Conservation (phyloP, 1,140 invertebrate species). For the Danaus melanippus region DNA sequence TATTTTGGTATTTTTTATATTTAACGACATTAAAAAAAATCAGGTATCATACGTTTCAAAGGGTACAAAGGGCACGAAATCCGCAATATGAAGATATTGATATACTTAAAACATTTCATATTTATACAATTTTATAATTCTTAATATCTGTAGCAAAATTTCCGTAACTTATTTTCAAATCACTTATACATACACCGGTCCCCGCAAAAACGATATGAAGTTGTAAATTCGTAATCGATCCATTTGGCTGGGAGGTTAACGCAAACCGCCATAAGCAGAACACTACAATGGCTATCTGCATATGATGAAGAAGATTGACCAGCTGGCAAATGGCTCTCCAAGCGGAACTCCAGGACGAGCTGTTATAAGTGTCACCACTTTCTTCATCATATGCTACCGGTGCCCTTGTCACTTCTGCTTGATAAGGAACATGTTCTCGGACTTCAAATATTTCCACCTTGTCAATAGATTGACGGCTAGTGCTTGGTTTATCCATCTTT, state of each 20-base stretch:
- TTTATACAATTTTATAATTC: too few relatives aligned
- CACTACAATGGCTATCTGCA: conserved; percentile 60
- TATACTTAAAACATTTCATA: too few relatives aligned
- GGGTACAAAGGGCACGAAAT: too few relatives aligned
- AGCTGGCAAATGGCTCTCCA: conserved; percentile 58
- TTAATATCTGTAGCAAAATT: too few relatives aligned
- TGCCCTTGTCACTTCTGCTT: conserved; percentile 52
- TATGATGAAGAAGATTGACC: conserved; percentile 57
- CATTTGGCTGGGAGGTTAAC: conserved; percentile 46
- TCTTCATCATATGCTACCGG: conserved; percentile 53
- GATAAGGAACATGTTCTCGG: conserved; percentile 61
- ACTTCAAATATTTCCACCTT: conserved; percentile 65
- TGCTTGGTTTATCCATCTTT: conserved; percentile 57
- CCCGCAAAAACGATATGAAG: conserved; percentile 64
- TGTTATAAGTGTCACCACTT: conserved; percentile 40
- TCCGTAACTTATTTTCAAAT: too few relatives aligned
- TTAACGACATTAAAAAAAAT: too few relatives aligned
- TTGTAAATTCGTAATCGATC: conserved; percentile 53
- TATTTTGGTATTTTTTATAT: too few relatives aligned
- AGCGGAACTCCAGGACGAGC: conserved; percentile 47
- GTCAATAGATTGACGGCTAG: conserved; percentile 55
- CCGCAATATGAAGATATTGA: too few relatives aligned
- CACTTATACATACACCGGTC: conserved; percentile 50
- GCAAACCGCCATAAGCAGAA: conserved; percentile 62
- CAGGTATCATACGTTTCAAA: too few relatives aligned